Percentiles rank a stretch among this genome's conserved stretches.
Conservation (phyloP, 1,140 invertebrate genomes). For the Drosophila pachea region DNA sequence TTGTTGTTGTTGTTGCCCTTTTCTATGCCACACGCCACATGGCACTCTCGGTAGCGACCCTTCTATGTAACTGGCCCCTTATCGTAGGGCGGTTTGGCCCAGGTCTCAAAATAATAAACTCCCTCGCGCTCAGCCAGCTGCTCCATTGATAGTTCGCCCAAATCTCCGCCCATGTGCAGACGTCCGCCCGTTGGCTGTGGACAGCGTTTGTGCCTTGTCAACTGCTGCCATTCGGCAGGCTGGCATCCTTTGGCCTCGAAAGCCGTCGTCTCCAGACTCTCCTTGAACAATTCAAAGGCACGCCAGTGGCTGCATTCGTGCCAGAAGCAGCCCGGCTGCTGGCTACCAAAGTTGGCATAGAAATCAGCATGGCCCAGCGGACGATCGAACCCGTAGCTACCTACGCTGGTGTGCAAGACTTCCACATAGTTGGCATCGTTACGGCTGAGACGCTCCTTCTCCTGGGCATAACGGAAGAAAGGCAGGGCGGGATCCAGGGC, state of each 20-base stretch:
- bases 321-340: constrained; percentile 84
- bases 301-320: constrained; percentile 78
- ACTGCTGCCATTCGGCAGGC: constrained; percentile 54
- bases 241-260: constrained; percentile 52
- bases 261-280: constrained; percentile 77
- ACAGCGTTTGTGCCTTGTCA: constrained; percentile 57
- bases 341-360: constrained; percentile 84
- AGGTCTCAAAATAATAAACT: constrained; percentile 79
- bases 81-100: constrained; percentile 75
- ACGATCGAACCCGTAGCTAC: constrained; percentile 82
- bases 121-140: constrained; percentile 63
- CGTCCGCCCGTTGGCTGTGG: constrained; percentile 33
- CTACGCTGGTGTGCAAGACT: constrained; percentile 86
- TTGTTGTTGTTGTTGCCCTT: constrained; percentile 7
- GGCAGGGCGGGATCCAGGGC: constrained; percentile 82
- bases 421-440: constrained; percentile 86
- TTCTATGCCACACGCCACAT: constrained; percentile 28
- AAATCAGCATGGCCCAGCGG: constrained; percentile 86
- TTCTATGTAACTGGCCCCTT: constrained; percentile 4
- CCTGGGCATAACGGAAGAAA: constrained; percentile 79
- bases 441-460: constrained; percentile 81
- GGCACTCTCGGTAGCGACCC: constrained; percentile 1
- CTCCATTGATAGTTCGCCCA: constrained; percentile 39
- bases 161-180: constrained; percentile 64
- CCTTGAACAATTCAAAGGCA: constrained; percentile 82